phyloP scores from a whole-genome alignment of 2,113 vertebrate species.

The Ptyas mucosa region DNA sequence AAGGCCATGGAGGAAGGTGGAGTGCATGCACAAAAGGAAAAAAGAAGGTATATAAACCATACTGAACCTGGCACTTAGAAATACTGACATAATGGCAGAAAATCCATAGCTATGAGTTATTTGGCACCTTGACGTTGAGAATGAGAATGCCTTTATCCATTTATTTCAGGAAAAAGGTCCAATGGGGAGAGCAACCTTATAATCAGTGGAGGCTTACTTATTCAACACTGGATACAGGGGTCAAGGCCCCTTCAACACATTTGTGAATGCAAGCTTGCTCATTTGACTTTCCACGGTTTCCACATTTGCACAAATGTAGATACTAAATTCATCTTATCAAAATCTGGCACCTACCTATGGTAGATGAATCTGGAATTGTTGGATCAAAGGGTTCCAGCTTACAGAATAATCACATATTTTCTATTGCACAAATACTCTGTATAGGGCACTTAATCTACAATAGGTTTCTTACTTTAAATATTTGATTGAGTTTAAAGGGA shows the following conservation, averaged over 20 bases:
- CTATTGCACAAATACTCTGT: background rate
- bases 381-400: background rate
- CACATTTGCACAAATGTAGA: background rate
- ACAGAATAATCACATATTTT: background rate
- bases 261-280: background rate
- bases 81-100: background rate
- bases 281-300: background rate
- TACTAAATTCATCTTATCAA: background rate
- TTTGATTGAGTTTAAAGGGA: background rate
- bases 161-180: background rate
- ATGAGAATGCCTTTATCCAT: background rate
- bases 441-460: background rate
- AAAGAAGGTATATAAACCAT: background rate
- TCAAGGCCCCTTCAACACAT: background rate
- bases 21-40: background rate
- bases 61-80: background rate
- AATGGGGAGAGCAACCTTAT: background rate
- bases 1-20: constrained; percentile 15
- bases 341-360: background rate
- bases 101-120: background rate
- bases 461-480: background rate
- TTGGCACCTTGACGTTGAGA: background rate
- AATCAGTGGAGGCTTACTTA: background rate
- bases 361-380: background rate
- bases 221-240: background rate